A percentile compares a stretch with the other conserved stretches of the same genome.
Evolutionary conservation across 2,888 invertebrate genomes (phyloP).

Genomic region (Melanargia galathea): DNA sequence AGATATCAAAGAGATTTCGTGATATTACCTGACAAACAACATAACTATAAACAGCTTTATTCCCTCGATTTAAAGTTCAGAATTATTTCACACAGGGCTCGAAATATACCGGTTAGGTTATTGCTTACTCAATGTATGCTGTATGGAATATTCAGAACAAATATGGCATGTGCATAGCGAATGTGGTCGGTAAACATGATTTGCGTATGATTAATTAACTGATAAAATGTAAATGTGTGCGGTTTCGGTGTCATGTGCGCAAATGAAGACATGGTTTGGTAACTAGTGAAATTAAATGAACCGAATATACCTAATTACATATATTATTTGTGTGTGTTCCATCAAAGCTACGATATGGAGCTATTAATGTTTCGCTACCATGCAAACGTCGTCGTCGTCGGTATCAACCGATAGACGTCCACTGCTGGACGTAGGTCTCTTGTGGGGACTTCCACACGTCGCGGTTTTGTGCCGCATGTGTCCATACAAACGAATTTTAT

Average conservation of each 20-base stretch:
- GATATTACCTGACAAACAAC: conserved; percentile 19
- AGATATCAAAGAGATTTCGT: conserved; percentile 27
- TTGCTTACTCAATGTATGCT: conserved; percentile 33
- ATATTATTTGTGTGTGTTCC: too few species aligned
- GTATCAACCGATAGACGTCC: too few species aligned
- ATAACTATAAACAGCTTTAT: conserved; percentile 2
- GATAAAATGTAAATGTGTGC: conserved; percentile 36
- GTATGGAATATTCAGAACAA: conserved; percentile 44
- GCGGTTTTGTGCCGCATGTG: too few species aligned
- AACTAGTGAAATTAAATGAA: not conserved
- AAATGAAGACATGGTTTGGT: conserved; percentile 2
- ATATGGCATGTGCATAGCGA: conserved; percentile 44
- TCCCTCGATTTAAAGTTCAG: not conserved
- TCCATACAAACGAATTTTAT: too few species aligned
- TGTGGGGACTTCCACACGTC: too few species aligned
- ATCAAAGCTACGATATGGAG: too few species aligned
- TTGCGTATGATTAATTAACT: conserved; percentile 40
- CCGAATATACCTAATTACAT: too few species aligned
- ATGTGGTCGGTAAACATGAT: conserved; percentile 44
- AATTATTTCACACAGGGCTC: not conserved
- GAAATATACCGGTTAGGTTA: conserved; percentile 14
- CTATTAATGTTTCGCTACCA: too few species aligned
- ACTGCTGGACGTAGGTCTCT: too few species aligned
- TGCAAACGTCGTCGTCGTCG: too few species aligned
- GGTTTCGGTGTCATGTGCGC: conserved; percentile 24